Evolutionary conservation across 2,113 vertebrate genomes (phyloP).

Genomic region (Rhadina sibilatrix): DNA sequence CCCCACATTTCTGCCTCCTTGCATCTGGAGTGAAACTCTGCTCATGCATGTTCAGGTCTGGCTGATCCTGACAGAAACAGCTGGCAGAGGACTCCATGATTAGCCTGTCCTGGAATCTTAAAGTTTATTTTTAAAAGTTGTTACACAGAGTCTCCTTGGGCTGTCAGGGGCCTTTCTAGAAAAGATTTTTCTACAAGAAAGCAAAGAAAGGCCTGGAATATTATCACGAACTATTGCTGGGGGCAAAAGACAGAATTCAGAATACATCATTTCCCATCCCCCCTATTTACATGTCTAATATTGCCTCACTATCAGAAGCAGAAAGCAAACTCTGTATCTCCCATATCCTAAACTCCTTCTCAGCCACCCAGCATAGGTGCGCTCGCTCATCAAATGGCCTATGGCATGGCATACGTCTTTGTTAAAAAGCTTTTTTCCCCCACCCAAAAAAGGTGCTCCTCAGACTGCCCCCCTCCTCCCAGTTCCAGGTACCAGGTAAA

Average conservation of each 20-base stretch:
- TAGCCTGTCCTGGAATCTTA: not conserved
- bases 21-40: not conserved
- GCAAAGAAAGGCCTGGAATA: not conserved
- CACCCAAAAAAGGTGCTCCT: not conserved
- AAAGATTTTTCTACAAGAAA: not conserved
- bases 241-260: not conserved
- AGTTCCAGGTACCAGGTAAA: not conserved
- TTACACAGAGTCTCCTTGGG: not conserved
- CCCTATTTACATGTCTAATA: not conserved
- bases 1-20: not conserved
- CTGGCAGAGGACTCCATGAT: not conserved
- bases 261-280: not conserved
- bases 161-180: not conserved
- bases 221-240: not conserved
- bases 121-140: slow-evolving; percentile 51
- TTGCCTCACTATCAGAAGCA: not conserved
- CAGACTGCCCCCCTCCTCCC: not conserved
- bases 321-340: not conserved
- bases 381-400: not conserved
- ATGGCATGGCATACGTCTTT: accelerated
- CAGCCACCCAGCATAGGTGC: not conserved
- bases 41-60: accelerated
- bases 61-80: not conserved
- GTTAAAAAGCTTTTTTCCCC: not conserved
- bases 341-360: not conserved